Percentiles rank a stretch among this genome's conserved stretches.
phyloP scores from a whole-genome alignment of 2,113 vertebrate genomes.

The Callocephalon fimbriatum region DNA sequence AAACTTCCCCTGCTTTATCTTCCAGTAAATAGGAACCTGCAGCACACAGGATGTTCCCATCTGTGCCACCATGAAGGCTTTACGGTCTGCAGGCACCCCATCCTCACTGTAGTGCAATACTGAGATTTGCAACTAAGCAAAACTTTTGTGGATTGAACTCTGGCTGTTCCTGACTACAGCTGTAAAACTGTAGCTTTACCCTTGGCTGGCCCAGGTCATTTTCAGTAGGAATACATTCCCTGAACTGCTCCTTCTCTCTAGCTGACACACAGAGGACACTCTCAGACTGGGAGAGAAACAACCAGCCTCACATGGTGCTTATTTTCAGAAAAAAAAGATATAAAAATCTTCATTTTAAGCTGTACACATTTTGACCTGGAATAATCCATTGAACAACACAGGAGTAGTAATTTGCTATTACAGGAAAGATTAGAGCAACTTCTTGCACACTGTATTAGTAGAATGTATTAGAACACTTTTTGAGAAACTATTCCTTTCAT shows the following conservation, averaged over 20 bases:
- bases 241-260: background rate
- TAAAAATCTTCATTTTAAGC: background rate
- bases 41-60: background rate
- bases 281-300: background rate
- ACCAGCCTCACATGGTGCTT: background rate
- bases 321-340: background rate
- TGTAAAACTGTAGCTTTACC: background rate
- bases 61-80: background rate
- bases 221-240: accelerated
- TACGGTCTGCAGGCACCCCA: background rate
- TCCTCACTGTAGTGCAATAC: background rate
- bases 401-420: background rate
- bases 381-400: background rate
- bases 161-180: background rate
- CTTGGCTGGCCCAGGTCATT: background rate
- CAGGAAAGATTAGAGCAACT: background rate
- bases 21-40: background rate
- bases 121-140: background rate
- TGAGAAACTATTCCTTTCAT: background rate
- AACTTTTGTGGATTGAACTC: background rate
- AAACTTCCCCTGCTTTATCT: background rate
- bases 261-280: background rate
- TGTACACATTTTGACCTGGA: background rate
- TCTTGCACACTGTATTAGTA: background rate
- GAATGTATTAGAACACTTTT: background rate